These are phyloP conservation scores for Syncerus caffer DNA, from an alignment of 2,797 vertebrate species.

Conservation along the genomic window DNA sequence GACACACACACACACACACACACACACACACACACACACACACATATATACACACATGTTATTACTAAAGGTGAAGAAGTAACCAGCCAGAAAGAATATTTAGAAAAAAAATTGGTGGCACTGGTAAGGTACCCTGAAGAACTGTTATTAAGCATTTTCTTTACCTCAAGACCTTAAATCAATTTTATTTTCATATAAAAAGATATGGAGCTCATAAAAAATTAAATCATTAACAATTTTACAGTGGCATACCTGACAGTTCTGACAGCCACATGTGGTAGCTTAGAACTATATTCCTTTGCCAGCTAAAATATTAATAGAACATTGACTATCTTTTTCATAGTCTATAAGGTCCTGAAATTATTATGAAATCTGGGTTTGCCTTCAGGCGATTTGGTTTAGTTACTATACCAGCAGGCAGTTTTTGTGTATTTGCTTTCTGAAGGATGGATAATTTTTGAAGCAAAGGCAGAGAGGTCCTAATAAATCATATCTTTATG, in stretches of 20 bases:
- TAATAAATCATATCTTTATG: slow-evolving; percentile 85
- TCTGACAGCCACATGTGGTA: slow-evolving; percentile 68
- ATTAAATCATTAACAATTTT: slow-evolving; percentile 61
- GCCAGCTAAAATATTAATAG: slow-evolving; percentile 81
- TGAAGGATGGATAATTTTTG: slow-evolving; percentile 78
- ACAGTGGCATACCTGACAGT: slow-evolving; percentile 38
- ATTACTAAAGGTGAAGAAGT: background rate
- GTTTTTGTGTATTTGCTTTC: slow-evolving; percentile 75
- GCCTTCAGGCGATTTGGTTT: slow-evolving; percentile 74
- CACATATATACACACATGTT: background rate
- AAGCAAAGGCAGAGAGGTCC: slow-evolving; percentile 77
- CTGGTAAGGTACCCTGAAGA: background rate
- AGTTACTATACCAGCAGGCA: slow-evolving; percentile 78
- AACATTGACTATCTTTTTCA: slow-evolving; percentile 77
- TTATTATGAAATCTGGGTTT: slow-evolving; percentile 78
- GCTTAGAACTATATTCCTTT: slow-evolving; percentile 69
- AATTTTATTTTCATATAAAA: slow-evolving; percentile 66
- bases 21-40: background rate
- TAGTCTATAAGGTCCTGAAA: slow-evolving; percentile 65
- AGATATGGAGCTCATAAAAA: slow-evolving; percentile 55
- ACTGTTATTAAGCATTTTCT: slow-evolving; percentile 19
- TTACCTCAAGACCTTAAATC: slow-evolving; percentile 42
- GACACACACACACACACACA: background rate
- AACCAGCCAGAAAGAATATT: background rate
- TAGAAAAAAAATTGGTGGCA: background rate